phyloP scores from a whole-genome alignment of 2,888 invertebrate species.

The Abrostola triplasia region DNA sequence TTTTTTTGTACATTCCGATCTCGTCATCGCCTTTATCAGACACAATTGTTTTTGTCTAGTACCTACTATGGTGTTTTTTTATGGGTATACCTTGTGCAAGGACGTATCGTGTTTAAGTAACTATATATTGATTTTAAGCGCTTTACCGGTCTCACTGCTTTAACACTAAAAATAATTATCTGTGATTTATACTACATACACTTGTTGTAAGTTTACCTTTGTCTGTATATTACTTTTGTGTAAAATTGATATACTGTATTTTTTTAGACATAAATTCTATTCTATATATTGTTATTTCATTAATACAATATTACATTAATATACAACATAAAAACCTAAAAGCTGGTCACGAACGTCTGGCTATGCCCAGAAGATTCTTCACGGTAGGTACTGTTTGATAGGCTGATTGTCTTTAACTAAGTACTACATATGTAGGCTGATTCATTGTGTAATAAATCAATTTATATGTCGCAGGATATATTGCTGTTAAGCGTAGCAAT shows the following conservation, averaged over 20 bases:
- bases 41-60: no score
- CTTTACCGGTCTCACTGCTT: no score
- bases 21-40: no score
- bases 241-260: not conserved
- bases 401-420: conserved; percentile 36
- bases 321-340: not conserved
- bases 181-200: no score
- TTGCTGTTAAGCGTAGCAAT: conserved; percentile 41
- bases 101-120: no score
- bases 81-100: no score
- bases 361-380: conserved; percentile 12
- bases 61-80: no score
- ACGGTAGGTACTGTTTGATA: conserved; percentile 13
- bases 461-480: conserved; percentile 45
- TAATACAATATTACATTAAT: not conserved
- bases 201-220: no score
- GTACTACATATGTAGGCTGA: conserved; percentile 28
- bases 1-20: no score
- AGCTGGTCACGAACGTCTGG: conserved; percentile 9
- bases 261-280: not conserved
- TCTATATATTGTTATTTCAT: not conserved
- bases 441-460: conserved; percentile 51
- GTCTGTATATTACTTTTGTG: no score
- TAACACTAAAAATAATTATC: no score
- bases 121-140: no score